A percentile compares a stretch with the other conserved stretches of the same genome.
These are phyloP conservation scores for Pyxicephalus adspersus DNA, from an alignment of 2,113 vertebrate genomes.

Conservation along the genomic window DNA sequence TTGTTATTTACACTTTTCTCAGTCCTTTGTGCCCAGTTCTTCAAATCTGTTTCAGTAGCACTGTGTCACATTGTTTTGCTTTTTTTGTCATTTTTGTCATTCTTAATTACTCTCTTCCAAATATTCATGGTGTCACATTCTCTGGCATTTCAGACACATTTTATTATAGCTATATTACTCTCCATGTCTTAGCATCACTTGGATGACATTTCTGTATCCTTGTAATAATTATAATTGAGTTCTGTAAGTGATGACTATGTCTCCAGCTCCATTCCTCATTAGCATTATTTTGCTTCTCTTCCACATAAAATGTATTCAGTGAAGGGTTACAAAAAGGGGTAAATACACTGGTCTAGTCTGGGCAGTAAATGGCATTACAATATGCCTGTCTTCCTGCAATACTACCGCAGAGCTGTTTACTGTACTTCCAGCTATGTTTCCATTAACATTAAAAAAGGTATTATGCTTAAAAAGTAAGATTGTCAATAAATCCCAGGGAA, in stretches of 20 bases:
- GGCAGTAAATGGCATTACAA: constrained; percentile 17
- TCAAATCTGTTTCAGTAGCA: constrained; percentile 23
- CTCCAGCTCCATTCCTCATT: constrained; percentile 35
- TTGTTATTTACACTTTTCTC: constrained; percentile 30
- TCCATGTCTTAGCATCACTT: constrained; percentile 27
- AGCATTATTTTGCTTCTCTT: constrained; percentile 41
- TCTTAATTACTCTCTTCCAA: constrained; percentile 46
- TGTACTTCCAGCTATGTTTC: background rate
- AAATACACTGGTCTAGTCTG: background rate
- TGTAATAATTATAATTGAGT: constrained; percentile 47
- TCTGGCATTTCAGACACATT: constrained; percentile 41
- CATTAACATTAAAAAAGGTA: background rate
- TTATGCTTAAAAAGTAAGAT: constrained; percentile 1
- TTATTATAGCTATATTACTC: constrained; percentile 43
- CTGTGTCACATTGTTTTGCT: constrained; percentile 41
- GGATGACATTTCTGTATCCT: constrained; percentile 44
- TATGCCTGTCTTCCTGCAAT: background rate
- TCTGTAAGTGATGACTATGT: constrained; percentile 39
- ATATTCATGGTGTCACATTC: constrained; percentile 46
- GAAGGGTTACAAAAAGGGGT: background rate
- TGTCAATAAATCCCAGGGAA: no score
- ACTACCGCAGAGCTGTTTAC: background rate
- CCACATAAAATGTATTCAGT: constrained; percentile 20
- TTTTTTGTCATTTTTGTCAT: constrained; percentile 49
- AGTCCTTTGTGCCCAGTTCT: constrained; percentile 15